A percentile compares a stretch with the other conserved stretches of the same genome.
phyloP scores from a whole-genome alignment of 2,888 invertebrate species.

The Pseudococcus viburni region DNA sequence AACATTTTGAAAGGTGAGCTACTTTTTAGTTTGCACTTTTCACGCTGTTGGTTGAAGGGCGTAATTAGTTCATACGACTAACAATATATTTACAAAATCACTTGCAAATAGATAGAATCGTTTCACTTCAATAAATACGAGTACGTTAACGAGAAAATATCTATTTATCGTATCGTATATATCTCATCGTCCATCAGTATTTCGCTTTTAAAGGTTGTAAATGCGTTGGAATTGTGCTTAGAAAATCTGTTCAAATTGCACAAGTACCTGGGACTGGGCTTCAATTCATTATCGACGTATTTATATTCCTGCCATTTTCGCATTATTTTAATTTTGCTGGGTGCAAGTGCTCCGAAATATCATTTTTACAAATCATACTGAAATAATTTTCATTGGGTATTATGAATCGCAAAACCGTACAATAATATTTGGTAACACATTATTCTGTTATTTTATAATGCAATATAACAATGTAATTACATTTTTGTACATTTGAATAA shows the following conservation, averaged over 20 bases:
- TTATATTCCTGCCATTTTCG: not conserved
- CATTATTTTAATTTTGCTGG: too few relatives aligned
- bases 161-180: not conserved
- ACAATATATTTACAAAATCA: not conserved
- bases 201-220: not conserved
- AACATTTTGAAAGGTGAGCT: conserved; percentile 87
- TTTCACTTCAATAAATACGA: not conserved
- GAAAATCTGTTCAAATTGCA: not conserved
- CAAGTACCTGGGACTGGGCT: not conserved
- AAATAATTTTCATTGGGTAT: not conserved
- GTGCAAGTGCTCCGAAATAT: too few relatives aligned
- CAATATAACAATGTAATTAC: not conserved
- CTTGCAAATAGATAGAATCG: not conserved
- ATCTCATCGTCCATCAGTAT: not conserved
- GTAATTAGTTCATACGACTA: conserved; percentile 61
- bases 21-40: conserved; percentile 62
- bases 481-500: not conserved
- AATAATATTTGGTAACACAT: not conserved
- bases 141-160: too few relatives aligned
- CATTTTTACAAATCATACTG: not conserved
- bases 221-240: not conserved
- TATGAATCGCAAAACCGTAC: not conserved
- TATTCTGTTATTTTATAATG: not conserved
- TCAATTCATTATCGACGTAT: not conserved
- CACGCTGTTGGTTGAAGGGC: conserved; percentile 64